Base-by-base conservation (phyloP, 2,888 invertebrate species). In the Meghimatium bilineatum region DNA sequence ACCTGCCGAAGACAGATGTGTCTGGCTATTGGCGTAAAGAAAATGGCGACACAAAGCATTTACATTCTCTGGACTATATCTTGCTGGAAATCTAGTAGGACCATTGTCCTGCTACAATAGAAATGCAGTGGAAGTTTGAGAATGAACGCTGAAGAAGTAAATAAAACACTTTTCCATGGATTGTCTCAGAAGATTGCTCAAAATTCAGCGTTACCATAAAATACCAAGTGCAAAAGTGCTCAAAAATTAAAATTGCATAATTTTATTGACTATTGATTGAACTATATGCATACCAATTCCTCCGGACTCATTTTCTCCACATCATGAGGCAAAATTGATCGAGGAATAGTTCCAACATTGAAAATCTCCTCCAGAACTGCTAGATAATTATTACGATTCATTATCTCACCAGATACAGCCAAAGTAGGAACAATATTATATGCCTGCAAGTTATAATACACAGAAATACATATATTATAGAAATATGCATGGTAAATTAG, bases 311-410 rank as follows among this genome's bases (percentile, higher is more conserved):
- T 74, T 10, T 86, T 86, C 74, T 89, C 88, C 44, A 92, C 90
- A 80, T 91, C 86, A 26, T 87, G 82, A 8, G 92, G 92, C 66
- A 93, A 84, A 36, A 87, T 86, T 8, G 87, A 87, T 14, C 92
- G 86, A 26, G 85, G 86, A 8, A 93, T 60, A 84, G 89, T 91
- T n/a, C 89, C 89, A n/a, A 89, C 92, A 83, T 92, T 91, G 60
- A 93, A 87, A n/a, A 93, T 92, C 85, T 93, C 93, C 86, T 93
- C 93, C 66, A 93, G 85, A 10, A 93, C 88, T 8, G 88, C 88
- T 32, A 90, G 86, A 85, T 91, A 92, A 86, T 93, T 93, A 85
- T 92, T 91, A 23, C 88, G 85, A 87, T 93, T 93, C 93, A 93
- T 93, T 71, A 93, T 72, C 87, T 93, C 92, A 72, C 91, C 90